Evolutionary conservation across 2,113 vertebrate species (phyloP).

Genomic region (Sylvicapra grimmia): DNA sequence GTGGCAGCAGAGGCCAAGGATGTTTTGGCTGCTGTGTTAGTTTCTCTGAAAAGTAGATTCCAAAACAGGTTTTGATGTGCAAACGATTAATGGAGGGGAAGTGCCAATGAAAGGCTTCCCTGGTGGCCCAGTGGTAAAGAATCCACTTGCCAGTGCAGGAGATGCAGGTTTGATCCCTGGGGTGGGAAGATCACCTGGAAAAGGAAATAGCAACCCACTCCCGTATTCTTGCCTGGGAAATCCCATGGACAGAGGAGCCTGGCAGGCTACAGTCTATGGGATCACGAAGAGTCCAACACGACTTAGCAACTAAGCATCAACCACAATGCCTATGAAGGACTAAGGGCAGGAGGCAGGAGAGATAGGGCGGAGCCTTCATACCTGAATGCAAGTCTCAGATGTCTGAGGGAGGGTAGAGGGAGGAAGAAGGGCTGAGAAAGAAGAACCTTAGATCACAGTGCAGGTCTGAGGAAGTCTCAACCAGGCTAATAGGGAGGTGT

Average conservation of each 20-base stretch:
- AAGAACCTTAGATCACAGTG: neutral
- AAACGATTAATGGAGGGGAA: neutral
- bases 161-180: neutral
- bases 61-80: neutral
- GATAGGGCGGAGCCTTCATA: neutral
- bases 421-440: neutral
- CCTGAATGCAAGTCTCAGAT: fast-evolving
- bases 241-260: neutral
- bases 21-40: neutral
- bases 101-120: neutral
- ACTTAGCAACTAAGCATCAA: neutral
- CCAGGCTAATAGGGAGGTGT: neutral
- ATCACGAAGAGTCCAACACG: fast-evolving
- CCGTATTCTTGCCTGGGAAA: neutral
- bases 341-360: neutral
- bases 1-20: neutral
- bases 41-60: neutral
- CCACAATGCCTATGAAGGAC: neutral
- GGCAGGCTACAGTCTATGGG: neutral
- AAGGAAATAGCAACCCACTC: neutral
- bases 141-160: neutral
- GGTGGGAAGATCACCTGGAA: neutral
- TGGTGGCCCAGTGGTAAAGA: neutral
- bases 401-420: neutral
- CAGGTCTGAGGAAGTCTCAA: neutral